Evolutionary conservation across 2,797 vertebrate species (phyloP).

Genomic region (Acrossocheilus wenchowensis): DNA sequence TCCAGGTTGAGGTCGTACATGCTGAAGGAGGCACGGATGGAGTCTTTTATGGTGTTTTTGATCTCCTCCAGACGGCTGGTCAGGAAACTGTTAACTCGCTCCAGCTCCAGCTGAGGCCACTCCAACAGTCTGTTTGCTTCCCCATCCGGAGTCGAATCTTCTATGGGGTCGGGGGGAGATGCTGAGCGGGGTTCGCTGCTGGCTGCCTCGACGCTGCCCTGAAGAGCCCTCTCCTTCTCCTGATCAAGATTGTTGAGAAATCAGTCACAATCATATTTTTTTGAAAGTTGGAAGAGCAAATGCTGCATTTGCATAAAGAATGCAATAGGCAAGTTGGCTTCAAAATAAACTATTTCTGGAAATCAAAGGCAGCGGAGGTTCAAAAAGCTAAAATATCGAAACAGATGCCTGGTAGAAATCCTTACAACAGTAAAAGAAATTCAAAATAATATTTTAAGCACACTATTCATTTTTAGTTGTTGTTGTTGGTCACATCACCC

Average conservation of each 20-base stretch:
- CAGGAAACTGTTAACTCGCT: conserved; percentile 96
- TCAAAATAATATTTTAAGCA: neutral
- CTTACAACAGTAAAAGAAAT: neutral
- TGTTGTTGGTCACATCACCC: neutral
- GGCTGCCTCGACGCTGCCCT: conserved; percentile 69
- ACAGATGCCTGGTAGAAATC: neutral
- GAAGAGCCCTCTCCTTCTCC: conserved; percentile 93
- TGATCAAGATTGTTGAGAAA: conserved; percentile 55
- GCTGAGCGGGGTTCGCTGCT: conserved; percentile 72
- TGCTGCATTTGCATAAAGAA: neutral
- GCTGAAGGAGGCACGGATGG: conserved; percentile 94
- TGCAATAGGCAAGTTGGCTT: neutral
- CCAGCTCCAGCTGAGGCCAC: conserved; percentile 94
- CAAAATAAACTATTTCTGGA: conserved; percentile 22
- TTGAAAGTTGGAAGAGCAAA: neutral
- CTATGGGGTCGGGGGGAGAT: conserved; percentile 67
- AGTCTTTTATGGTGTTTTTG: conserved; percentile 98
- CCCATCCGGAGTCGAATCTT: conserved; percentile 70
- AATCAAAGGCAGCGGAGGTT: conserved; percentile 9
- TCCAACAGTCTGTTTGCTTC: conserved; percentile 85
- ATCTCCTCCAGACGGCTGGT: conserved; percentile 97
- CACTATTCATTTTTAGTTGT: neutral
- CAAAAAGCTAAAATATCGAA: neutral
- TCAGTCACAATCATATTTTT: neutral
- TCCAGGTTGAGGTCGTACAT: conserved; percentile 96